Conservation (phyloP, 1,140 invertebrate genomes). For the Caenorhabditis brenneri region DNA sequence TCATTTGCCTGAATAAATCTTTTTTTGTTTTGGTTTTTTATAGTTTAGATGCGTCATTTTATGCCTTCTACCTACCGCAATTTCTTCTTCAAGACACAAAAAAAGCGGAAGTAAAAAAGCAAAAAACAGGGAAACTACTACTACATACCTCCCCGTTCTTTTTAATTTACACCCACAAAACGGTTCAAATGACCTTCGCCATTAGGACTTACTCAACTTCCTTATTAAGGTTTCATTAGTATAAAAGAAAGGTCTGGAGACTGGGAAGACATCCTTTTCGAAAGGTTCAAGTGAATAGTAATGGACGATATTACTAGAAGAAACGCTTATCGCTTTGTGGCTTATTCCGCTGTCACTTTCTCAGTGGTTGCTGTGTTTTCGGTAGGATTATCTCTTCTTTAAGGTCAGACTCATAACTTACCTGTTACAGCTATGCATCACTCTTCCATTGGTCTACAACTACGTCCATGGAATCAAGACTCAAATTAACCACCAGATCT, state of each 20-base stretch:
- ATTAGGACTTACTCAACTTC: background rate
- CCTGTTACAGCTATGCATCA: slow-evolving; percentile 41
- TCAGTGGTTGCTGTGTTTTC: background rate
- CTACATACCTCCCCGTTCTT: background rate
- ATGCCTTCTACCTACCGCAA: background rate
- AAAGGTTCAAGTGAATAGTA: background rate
- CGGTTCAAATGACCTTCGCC: background rate
- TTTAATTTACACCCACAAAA: background rate
- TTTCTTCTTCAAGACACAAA: background rate
- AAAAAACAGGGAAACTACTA: background rate
- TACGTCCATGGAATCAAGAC: slow-evolving; percentile 33
- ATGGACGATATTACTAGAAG: slow-evolving; percentile 6
- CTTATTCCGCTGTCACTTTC: slow-evolving; percentile 25
- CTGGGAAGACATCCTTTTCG: background rate
- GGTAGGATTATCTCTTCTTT: background rate
- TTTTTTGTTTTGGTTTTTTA: background rate
- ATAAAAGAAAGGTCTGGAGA: background rate
- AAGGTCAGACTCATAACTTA: too few species aligned
- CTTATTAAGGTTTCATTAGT: background rate
- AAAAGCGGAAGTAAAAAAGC: background rate
- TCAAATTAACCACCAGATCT: slow-evolving; percentile 42
- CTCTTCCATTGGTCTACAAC: slow-evolving; percentile 48
- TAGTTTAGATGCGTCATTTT: background rate
- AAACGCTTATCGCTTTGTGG: slow-evolving; percentile 6
- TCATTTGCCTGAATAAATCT: background rate